Evolutionary conservation across 2,888 invertebrate species (phyloP).

Genomic region (Drosophila vallismaia): DNA sequence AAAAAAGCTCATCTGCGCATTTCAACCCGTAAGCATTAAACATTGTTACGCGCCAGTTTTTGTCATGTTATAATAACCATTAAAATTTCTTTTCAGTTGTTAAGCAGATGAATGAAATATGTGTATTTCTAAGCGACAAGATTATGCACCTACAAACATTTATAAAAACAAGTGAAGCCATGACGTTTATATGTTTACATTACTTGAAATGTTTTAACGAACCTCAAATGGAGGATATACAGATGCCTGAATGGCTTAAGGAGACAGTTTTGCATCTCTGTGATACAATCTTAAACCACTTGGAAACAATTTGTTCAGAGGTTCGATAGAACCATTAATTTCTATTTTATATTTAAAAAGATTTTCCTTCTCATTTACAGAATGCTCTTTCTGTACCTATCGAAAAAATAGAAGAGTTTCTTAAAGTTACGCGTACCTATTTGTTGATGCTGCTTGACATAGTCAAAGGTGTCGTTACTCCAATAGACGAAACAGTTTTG

Average conservation of each 20-base stretch:
- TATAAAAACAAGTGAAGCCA: conserved; percentile 63
- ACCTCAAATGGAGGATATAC: background rate
- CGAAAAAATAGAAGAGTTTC: conserved; percentile 56
- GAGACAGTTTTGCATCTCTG: conserved; percentile 55
- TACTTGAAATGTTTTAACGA: conserved; percentile 17
- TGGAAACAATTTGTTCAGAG: conserved; percentile 39
- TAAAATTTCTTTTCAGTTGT: conserved; percentile 49
- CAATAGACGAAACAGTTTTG: conserved; percentile 70
- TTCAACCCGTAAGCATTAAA: conserved; percentile 32
- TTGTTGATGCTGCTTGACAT: conserved; percentile 61
- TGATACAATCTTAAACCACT: conserved; percentile 48
- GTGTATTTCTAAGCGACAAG: conserved; percentile 35
- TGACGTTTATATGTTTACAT: conserved; percentile 56
- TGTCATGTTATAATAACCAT: background rate
- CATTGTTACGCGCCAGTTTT: background rate
- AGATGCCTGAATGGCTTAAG: conserved; percentile 51
- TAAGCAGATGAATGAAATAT: conserved; percentile 50
- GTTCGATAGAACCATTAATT: conserved; percentile 20
- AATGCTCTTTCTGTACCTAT: conserved; percentile 40
- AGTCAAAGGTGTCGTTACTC: conserved; percentile 45
- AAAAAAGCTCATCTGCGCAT: conserved; percentile 22
- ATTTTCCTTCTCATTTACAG: conserved; percentile 33
- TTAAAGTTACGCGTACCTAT: conserved; percentile 62
- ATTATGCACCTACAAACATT: conserved; percentile 42
- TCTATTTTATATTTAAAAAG: background rate